A percentile compares a stretch with the other conserved stretches of the same genome.
These are phyloP conservation scores for Sebastes minor DNA, from an alignment of 2,797 vertebrate genomes.

Conservation along the genomic window DNA sequence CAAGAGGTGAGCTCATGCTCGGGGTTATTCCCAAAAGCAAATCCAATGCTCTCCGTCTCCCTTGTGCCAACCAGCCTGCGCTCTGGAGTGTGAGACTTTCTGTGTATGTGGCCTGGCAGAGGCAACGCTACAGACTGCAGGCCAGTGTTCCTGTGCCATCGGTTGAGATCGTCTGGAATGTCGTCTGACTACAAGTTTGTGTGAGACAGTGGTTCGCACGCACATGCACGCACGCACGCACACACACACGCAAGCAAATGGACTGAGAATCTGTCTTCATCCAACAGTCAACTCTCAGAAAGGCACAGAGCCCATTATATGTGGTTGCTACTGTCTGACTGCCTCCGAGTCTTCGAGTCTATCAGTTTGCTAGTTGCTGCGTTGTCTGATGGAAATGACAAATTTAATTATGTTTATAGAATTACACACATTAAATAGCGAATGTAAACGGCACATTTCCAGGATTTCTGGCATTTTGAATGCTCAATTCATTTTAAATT, in stretches of 20 bases:
- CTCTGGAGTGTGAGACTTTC: constrained; percentile 4
- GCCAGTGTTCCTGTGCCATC: constrained; percentile 48
- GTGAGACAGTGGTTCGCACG: constrained; percentile 39
- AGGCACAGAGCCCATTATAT: constrained; percentile 1
- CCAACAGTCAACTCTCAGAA: constrained; percentile 15
- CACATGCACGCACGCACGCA: background rate
- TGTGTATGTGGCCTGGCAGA: constrained; percentile 25
- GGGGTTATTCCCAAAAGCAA: constrained; percentile 46
- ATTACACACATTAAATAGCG: background rate
- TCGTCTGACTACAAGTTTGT: constrained; percentile 69
- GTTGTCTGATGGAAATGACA: too few species aligned
- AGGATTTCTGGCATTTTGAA: background rate
- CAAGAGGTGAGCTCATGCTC: constrained; percentile 12
- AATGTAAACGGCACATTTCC: background rate
- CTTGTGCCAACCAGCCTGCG: background rate
- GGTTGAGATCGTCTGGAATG: constrained; percentile 75
- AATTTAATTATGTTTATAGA: background rate
- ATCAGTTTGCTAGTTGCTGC: background rate
- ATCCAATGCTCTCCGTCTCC: constrained; percentile 1
- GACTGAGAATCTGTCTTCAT: constrained; percentile 41
- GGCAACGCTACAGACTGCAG: constrained; percentile 32
- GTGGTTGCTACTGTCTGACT: constrained; percentile 19
- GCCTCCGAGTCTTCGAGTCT: background rate
- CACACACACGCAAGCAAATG: constrained; percentile 18
- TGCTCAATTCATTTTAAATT: background rate